Conservation (phyloP, 2,888 invertebrate species). For the Oligia strigilis region DNA sequence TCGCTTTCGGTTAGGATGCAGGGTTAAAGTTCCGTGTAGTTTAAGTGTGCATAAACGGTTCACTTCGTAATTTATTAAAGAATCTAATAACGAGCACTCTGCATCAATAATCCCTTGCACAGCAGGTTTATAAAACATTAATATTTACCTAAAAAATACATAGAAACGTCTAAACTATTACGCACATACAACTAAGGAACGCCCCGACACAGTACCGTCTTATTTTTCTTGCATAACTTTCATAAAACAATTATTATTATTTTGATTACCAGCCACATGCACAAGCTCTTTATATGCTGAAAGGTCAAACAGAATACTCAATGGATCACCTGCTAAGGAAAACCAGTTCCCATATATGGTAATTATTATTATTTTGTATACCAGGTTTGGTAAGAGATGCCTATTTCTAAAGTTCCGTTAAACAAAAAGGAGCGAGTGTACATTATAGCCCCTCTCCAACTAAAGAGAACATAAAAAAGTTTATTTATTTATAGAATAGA, state of each 20-base stretch:
- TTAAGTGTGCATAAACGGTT: too few species aligned
- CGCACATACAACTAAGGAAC: too few species aligned
- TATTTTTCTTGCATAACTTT: not conserved
- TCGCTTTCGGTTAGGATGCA: not conserved
- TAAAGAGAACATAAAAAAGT: not conserved
- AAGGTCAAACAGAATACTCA: slow-evolving; percentile 2
- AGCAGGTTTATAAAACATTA: not conserved
- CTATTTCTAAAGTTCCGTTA: not conserved
- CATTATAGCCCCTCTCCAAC: not conserved
- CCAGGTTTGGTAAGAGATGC: too few species aligned
- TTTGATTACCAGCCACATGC: not conserved
- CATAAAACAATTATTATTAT: not conserved
- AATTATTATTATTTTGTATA: not conserved
- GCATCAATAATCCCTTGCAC: not conserved
- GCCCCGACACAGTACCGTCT: not conserved
- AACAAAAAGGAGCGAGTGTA: not conserved
- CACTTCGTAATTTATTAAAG: not conserved
- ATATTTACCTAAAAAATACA: not conserved
- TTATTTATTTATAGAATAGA: too few species aligned
- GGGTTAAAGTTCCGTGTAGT: not conserved
- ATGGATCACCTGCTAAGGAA: slow-evolving; percentile 5
- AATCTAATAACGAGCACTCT: not conserved
- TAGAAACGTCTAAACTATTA: not conserved
- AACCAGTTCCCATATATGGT: slow-evolving; percentile 40
- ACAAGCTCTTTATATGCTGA: not conserved